phyloP scores from a whole-genome alignment of 2,797 vertebrate species.

The Manis pentadactyla region DNA sequence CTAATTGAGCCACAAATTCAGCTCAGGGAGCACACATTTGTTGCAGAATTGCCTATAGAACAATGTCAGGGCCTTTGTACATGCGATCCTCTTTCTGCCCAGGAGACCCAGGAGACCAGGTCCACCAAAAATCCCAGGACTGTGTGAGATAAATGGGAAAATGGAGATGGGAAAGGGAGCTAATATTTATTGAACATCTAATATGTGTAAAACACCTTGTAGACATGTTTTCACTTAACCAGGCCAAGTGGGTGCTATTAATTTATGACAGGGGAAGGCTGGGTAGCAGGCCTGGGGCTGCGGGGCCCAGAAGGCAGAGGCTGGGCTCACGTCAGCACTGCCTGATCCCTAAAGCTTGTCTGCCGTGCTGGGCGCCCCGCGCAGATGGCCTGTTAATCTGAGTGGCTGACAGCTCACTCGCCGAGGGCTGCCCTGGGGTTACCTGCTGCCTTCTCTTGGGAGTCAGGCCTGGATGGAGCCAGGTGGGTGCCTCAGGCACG shows the following conservation, averaged over 20 bases:
- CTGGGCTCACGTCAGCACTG: background rate
- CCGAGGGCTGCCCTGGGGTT: background rate
- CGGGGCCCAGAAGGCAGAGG: background rate
- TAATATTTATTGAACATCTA: background rate
- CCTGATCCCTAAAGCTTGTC: background rate
- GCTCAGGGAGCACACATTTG: background rate
- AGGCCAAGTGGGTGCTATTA: background rate
- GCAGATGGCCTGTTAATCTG: no score
- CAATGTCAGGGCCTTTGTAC: background rate
- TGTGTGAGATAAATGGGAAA: rapidly evolving
- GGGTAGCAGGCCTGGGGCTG: background rate
- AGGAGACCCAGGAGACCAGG: background rate
- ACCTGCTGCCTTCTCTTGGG: rapidly evolving
- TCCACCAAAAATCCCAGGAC: background rate
- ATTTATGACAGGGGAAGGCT: background rate
- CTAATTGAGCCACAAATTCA: background rate
- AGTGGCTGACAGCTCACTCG: no score
- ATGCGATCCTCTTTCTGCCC: no score
- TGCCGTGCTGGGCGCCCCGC: rapidly evolving
- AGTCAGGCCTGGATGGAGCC: background rate
- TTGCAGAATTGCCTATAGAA: background rate
- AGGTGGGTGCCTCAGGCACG: rapidly evolving
- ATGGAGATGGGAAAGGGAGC: background rate
- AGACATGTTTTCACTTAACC: background rate
- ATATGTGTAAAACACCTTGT: background rate